Conservation (phyloP, 2,113 vertebrate genomes). For the Falco punctatus region DNA sequence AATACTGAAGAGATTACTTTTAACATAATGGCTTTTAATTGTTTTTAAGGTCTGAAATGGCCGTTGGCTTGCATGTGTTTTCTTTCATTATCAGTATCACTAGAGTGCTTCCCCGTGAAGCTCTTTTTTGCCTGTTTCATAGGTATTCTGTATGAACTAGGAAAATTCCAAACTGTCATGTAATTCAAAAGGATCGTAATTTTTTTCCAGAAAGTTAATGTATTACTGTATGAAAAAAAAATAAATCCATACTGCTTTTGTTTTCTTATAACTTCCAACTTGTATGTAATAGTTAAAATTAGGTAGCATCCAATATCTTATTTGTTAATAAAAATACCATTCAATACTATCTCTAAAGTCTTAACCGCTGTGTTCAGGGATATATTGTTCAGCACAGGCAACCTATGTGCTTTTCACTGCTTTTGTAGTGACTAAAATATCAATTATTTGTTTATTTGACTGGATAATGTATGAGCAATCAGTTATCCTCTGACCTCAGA, state of each 20-base stretch:
- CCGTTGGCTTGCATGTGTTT: not conserved
- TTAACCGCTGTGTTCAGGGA: not conserved
- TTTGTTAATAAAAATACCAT: not conserved
- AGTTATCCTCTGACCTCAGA: conserved; percentile 49
- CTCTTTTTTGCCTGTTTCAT: not conserved
- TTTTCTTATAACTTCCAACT: not conserved
- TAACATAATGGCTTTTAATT: not conserved
- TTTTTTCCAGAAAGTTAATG: not conserved
- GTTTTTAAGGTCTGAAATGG: not conserved
- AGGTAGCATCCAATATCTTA: not conserved
- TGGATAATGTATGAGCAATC: conserved; percentile 23
- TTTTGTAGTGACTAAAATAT: not conserved
- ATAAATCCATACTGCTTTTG: not conserved
- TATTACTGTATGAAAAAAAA: not conserved
- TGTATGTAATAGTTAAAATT: not conserved
- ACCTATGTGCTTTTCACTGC: not conserved
- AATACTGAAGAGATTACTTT: not conserved
- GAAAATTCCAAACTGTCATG: not conserved
- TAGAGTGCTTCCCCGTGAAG: not conserved
- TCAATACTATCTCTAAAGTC: not conserved
- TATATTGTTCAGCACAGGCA: not conserved
- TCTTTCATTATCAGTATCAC: not conserved
- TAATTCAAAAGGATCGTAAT: not conserved
- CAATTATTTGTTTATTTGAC: conserved; percentile 50
- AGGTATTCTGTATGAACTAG: not conserved